Evolutionary conservation across 1,140 invertebrate genomes (phyloP).

Genomic region (Sinella curviseta): DNA sequence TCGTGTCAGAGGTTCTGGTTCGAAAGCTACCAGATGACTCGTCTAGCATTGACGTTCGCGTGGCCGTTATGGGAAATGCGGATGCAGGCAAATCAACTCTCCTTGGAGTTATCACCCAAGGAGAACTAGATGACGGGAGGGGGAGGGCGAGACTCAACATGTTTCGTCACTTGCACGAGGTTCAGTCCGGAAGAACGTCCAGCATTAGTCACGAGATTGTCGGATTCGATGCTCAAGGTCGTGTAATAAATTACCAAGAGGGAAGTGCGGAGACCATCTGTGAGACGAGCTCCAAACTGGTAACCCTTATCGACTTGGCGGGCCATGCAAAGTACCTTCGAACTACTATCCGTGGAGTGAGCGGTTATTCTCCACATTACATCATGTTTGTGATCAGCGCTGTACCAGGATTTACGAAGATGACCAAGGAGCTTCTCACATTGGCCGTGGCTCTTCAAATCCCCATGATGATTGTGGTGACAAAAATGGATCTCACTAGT

Average conservation of each 20-base stretch:
- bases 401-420: constrained; percentile 65
- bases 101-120: constrained; percentile 91
- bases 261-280: constrained; percentile 93
- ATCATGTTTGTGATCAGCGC: constrained; percentile 84
- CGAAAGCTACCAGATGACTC: constrained; percentile 79
- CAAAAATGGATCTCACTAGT: constrained; percentile 76
- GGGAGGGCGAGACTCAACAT: constrained; percentile 92
- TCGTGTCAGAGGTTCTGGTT: constrained; percentile 6
- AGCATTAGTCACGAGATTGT: constrained; percentile 96
- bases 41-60: constrained; percentile 81
- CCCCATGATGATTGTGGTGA: constrained; percentile 86
- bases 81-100: constrained; percentile 88
- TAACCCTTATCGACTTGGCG: constrained; percentile 94
- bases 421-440: constrained; percentile 79
- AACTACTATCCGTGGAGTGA: constrained; percentile 91
- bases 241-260: constrained; percentile 84
- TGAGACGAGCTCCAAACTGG: constrained; percentile 82
- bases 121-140: constrained; percentile 90
- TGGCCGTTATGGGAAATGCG: constrained; percentile 89
- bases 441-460: constrained; percentile 68
- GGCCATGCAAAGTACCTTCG: constrained; percentile 94
- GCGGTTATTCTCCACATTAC: constrained; percentile 91
- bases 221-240: constrained; percentile 82
- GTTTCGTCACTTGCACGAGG: constrained; percentile 94
- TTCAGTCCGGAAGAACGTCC: constrained; percentile 91